Percentiles rank a stretch among this genome's conserved stretches.
phyloP scores from a whole-genome alignment of 1,140 invertebrate species.

The Aporrectodea caliginosa region DNA sequence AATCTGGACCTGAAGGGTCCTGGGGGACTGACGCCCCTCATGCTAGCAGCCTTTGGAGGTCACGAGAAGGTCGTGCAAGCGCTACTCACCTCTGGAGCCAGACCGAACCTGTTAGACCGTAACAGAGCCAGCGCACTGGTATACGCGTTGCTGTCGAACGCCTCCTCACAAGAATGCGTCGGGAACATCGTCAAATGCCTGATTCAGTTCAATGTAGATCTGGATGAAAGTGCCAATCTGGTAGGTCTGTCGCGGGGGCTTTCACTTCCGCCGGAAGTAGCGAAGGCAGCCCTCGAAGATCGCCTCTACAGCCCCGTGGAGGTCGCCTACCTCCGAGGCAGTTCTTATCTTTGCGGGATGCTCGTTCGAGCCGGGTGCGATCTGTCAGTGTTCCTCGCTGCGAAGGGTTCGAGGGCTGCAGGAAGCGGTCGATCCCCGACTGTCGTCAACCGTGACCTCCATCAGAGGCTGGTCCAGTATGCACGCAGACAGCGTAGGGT shows the following conservation, averaged over 20 bases:
- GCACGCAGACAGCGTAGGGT: background rate
- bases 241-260: background rate
- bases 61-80: constrained; percentile 6
- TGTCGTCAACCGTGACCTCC: background rate
- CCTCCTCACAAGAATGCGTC: background rate
- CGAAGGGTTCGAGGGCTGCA: background rate
- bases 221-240: constrained; percentile 14
- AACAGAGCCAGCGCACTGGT: constrained; percentile 25
- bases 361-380: constrained; percentile 19
- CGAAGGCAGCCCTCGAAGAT: constrained; percentile 1
- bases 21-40: constrained; percentile 24
- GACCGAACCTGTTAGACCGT: constrained; percentile 16
- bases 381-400: background rate
- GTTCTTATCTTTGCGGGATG: constrained; percentile 8
- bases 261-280: background rate
- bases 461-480: background rate
- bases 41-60: constrained; percentile 23
- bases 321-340: constrained; percentile 21
- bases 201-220: constrained; percentile 11
- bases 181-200: constrained; percentile 13
- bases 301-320: constrained; percentile 27
- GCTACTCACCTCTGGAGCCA: constrained; percentile 15
- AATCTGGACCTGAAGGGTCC: constrained; percentile 23
- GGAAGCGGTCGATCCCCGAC: background rate
- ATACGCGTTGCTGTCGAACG: constrained; percentile 18